Conservation (phyloP, 1,140 invertebrate genomes). For the Penaeus vannamei region DNA sequence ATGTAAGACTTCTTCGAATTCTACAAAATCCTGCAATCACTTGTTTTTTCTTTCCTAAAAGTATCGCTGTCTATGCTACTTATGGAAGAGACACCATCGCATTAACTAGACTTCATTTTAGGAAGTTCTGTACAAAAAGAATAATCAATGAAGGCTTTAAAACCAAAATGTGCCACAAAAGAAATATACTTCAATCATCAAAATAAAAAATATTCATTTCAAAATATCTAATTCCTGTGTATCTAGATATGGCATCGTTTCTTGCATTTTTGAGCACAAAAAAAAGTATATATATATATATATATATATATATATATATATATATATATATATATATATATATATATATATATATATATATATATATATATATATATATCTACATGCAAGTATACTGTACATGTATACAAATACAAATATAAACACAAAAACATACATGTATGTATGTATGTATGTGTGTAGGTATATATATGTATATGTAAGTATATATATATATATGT, state of each 20-base stretch:
- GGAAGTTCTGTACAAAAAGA: too few relatives aligned
- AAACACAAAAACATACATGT: not conserved
- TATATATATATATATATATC: not conserved
- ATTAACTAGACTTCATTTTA: conserved; percentile 17
- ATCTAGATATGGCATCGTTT: not conserved
- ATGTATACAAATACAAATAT: not conserved
- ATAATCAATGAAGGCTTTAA: not conserved
- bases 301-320: not conserved
- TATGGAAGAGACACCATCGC: not conserved
- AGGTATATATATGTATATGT: not conserved
- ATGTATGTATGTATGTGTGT: conserved; percentile 2
- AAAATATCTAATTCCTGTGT: not conserved
- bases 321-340: too few relatives aligned
- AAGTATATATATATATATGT: not conserved
- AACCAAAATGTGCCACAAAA: not conserved
- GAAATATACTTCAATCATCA: not conserved
- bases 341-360: too few relatives aligned
- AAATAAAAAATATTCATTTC: not conserved
- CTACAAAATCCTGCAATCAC: too few relatives aligned
- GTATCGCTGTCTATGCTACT: not conserved
- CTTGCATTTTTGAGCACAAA: too few relatives aligned
- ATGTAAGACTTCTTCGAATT: too few relatives aligned
- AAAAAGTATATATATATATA: not conserved
- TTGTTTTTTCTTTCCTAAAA: too few relatives aligned
- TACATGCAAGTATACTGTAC: not conserved